phyloP scores from a whole-genome alignment of 35 echinoderm and acorn worm species.

The Holothuria glaberrima region DNA sequence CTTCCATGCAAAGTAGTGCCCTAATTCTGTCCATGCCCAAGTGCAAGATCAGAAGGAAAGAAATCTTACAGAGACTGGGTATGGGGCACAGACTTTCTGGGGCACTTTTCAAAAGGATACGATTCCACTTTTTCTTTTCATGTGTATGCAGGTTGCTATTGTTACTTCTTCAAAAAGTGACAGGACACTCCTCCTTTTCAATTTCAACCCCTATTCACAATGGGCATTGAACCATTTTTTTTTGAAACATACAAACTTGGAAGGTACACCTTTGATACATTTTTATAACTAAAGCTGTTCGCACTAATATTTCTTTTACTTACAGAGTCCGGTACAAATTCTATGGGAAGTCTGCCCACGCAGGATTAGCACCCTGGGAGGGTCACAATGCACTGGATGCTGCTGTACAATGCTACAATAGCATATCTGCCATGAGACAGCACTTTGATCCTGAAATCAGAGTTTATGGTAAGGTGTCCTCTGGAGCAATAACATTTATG shows the following conservation, averaged over 20 bases:
- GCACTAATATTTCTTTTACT: not conserved
- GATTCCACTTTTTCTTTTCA: too few relatives aligned
- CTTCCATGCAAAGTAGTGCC: too few relatives aligned
- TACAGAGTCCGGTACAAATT: slow-evolving; percentile 52
- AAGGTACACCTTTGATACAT: not conserved
- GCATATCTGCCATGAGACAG: slow-evolving; percentile 79
- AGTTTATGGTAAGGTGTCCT: slow-evolving; percentile 78
- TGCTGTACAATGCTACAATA: slow-evolving; percentile 84
- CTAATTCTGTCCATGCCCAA: too few relatives aligned
- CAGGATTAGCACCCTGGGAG: slow-evolving; percentile 80
- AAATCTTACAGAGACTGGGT: too few relatives aligned
- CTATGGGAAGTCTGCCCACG: slow-evolving; percentile 76
- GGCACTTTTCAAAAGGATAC: not conserved
- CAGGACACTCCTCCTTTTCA: not conserved
- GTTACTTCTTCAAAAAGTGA: too few relatives aligned
- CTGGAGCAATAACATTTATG: too few relatives aligned
- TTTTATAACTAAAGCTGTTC: not conserved
- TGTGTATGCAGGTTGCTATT: too few relatives aligned
- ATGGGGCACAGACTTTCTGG: too few relatives aligned
- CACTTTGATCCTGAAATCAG: slow-evolving; percentile 83
- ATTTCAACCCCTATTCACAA: not conserved
- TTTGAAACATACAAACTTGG: not conserved
- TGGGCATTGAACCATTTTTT: not conserved
- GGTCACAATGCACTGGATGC: slow-evolving; percentile 91
- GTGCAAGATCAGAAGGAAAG: too few relatives aligned